These are phyloP conservation scores for Penaeus vannamei DNA, from an alignment of 1,140 invertebrate species.

Conservation along the genomic window DNA sequence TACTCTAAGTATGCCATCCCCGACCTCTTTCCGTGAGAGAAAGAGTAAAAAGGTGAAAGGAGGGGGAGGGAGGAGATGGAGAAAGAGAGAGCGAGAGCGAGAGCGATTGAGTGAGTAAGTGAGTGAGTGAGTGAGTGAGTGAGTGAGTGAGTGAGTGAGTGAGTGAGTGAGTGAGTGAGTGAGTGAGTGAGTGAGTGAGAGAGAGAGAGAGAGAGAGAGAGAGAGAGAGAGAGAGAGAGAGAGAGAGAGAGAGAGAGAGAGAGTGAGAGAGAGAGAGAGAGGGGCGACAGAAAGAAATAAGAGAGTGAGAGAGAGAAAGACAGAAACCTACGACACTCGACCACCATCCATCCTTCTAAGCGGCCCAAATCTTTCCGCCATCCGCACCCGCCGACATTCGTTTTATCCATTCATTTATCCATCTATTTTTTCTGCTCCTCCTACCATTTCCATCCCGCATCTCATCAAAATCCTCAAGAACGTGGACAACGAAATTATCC, in stretches of 20 bases:
- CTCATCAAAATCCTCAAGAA: no score
- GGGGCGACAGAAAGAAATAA: neutral
- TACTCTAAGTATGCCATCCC: no score
- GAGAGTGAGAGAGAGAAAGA: neutral
- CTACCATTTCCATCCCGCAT: no score
- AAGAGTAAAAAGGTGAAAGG: neutral
- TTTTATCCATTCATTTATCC: no score
- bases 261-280: constrained; percentile 27
- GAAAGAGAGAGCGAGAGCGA: neutral
- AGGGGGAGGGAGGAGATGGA: neutral
- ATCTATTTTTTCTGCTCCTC: no score
- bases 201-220: constrained; percentile 13
- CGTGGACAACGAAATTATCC: no score
- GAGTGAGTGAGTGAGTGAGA: constrained; percentile 16
- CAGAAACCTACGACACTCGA: no score
- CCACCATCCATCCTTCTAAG: no score
- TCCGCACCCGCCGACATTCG: no score
- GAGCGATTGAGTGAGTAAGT: neutral
- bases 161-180: constrained; percentile 29
- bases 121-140: constrained; percentile 17
- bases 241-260: neutral
- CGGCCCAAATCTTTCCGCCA: no score
- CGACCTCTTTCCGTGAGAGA: neutral
- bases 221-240: neutral
- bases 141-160: constrained; percentile 9